Conservation (phyloP, 64 coral and sea anemone species). For the Platygyra sinensis region DNA sequence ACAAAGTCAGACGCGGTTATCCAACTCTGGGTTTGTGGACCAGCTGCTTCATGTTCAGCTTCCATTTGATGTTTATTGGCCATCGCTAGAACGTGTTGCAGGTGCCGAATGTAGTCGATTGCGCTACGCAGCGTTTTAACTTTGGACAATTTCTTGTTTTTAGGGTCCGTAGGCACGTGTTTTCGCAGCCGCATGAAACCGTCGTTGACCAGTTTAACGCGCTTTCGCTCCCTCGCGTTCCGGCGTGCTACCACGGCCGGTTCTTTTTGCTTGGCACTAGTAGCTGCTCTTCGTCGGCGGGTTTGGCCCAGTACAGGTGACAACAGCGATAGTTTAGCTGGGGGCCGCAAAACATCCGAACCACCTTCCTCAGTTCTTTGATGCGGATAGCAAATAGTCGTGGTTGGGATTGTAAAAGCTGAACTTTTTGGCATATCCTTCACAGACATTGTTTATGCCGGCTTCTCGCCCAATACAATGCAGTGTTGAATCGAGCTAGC, state of each 20-base stretch:
- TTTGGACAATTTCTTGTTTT: conserved; percentile 99
- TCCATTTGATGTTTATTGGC: conserved; percentile 89
- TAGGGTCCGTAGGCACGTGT: conserved; percentile 98
- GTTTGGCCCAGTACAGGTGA: conserved; percentile 78
- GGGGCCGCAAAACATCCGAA: conserved; percentile 61
- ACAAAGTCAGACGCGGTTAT: conserved; percentile 86
- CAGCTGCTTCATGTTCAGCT: conserved; percentile 86
- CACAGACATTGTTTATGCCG: conserved; percentile 48
- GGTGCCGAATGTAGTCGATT: conserved; percentile 98
- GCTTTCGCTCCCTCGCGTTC: conserved; percentile 90
- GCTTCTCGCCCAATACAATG: conserved; percentile 31
- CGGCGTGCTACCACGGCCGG: conserved; percentile 93
- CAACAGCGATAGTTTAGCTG: conserved; percentile 56
- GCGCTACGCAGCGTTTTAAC: conserved; percentile 99
- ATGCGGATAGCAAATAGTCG: conserved; percentile 76
- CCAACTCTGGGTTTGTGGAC: conserved; percentile 74
- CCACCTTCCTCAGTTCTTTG: conserved; percentile 78
- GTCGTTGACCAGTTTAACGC: conserved; percentile 98
- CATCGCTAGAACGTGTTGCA: conserved; percentile 93
- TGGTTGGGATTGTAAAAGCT: conserved; percentile 82
- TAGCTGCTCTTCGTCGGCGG: conserved; percentile 78
- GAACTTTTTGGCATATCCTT: conserved; percentile 87
- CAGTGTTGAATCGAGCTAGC: conserved; percentile 31
- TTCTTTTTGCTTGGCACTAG: conserved; percentile 96
- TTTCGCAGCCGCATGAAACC: conserved; percentile 94